phyloP scores from a whole-genome alignment of 2,888 invertebrate genomes.

The Heliconius hortense region DNA sequence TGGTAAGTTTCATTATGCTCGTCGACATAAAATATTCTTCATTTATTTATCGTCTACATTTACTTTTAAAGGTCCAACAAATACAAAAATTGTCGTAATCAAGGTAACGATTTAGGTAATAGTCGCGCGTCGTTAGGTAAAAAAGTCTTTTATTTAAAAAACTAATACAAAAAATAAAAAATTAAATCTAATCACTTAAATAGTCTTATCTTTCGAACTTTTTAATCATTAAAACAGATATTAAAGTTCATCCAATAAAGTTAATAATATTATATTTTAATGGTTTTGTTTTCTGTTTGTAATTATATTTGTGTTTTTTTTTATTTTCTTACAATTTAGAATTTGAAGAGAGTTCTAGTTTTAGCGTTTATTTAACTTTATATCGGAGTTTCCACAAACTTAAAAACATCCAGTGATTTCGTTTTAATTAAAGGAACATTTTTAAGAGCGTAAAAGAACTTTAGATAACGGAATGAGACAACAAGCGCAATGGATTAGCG shows the following conservation, averaged over 20 bases:
- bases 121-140: neutral
- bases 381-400: slow-evolving; percentile 5
- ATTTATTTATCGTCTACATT: neutral
- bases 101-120: neutral
- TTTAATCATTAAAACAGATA: neutral
- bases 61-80: neutral
- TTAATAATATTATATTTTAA: neutral
- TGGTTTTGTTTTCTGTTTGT: neutral
- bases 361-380: neutral
- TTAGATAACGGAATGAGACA: slow-evolving; percentile 29
- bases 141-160: neutral
- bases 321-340: neutral
- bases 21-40: slow-evolving; percentile 4
- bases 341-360: neutral
- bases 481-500: slow-evolving; percentile 22
- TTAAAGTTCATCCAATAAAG: neutral
- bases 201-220: neutral
- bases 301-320: too few species aligned
- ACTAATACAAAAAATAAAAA: too few species aligned
- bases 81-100: too few species aligned
- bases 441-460: slow-evolving; percentile 27
- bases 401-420: slow-evolving; percentile 13
- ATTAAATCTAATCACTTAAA: too few species aligned
- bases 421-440: slow-evolving; percentile 26
- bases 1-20: neutral